These are phyloP conservation scores for Gisinianus flammeolus DNA, from an alignment of 2,888 invertebrate species.

Conservation along the genomic window DNA sequence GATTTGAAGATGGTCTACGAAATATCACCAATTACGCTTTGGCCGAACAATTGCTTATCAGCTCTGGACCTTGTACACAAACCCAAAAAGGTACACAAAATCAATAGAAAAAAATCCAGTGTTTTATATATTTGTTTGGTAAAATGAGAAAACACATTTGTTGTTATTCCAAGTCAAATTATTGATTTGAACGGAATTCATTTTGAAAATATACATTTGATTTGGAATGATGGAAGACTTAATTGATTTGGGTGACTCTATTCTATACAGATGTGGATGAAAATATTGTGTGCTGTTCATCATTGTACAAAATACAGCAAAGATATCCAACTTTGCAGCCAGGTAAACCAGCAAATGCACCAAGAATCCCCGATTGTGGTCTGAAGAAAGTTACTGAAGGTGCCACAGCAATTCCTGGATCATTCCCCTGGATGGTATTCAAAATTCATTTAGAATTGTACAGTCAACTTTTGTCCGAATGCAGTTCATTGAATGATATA, in stretches of 20 bases:
- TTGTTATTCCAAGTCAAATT: no score
- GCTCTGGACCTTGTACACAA: conserved; percentile 13
- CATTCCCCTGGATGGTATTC: conserved; percentile 75
- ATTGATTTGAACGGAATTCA: no score
- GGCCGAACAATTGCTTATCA: conserved; percentile 18
- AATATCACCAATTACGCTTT: conserved; percentile 17
- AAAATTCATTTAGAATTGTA: conserved; percentile 53
- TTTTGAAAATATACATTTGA: neutral
- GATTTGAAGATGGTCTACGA: conserved; percentile 38
- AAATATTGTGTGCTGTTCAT: conserved; percentile 33
- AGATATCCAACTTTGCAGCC: neutral
- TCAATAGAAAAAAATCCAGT: no score
- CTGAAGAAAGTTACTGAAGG: conserved; percentile 76
- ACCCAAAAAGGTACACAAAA: conserved; percentile 3
- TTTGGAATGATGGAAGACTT: no score
- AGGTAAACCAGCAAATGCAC: neutral
- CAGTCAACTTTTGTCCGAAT: neutral
- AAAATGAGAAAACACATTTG: no score
- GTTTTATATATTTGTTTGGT: no score
- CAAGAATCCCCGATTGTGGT: conserved; percentile 15
- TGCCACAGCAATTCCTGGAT: conserved; percentile 77
- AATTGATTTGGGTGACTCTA: no score
- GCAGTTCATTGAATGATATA: neutral
- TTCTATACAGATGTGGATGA: neutral
- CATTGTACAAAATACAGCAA: neutral